Evolutionary conservation across 2,888 invertebrate species (phyloP).

Genomic region (Orgyia antiqua): DNA sequence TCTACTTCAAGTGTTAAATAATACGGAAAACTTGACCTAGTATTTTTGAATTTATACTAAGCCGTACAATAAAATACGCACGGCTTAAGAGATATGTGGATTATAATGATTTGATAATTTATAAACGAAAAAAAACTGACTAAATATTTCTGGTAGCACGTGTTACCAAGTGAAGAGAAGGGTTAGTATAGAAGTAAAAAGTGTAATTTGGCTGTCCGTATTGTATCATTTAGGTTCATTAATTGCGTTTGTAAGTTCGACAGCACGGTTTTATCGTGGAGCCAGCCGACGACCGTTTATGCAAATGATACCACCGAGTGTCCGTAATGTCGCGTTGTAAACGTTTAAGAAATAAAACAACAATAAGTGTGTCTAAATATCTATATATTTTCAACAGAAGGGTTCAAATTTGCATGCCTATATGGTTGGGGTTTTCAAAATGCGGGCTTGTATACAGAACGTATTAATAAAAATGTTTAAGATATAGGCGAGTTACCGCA

Average conservation of each 20-base stretch:
- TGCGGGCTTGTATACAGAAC: neutral
- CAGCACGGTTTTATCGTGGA: conserved; percentile 56
- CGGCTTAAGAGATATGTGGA: no score
- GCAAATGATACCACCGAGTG: conserved; percentile 70
- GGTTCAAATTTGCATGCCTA: conserved; percentile 8
- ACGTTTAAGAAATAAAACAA: conserved; percentile 75
- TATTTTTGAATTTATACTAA: no score
- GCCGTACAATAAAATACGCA: no score
- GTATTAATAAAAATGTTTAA: no score
- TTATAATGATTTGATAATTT: no score
- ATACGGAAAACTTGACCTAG: no score
- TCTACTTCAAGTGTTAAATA: no score
- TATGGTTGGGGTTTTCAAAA: conserved; percentile 1
- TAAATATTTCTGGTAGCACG: conserved; percentile 8
- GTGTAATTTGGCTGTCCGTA: conserved; percentile 43
- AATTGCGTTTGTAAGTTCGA: conserved; percentile 69
- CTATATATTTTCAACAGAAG: conserved; percentile 18
- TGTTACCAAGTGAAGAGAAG: conserved; percentile 13
- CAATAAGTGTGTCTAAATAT: conserved; percentile 55
- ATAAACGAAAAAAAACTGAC: no score
- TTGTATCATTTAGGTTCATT: conserved; percentile 68
- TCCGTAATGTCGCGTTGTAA: conserved; percentile 64
- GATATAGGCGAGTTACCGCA: no score
- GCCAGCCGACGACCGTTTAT: conserved; percentile 59
- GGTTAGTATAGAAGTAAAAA: conserved; percentile 47